Evolutionary conservation across 2,113 vertebrate genomes (phyloP).

Genomic region (Archocentrus centrarchus): DNA sequence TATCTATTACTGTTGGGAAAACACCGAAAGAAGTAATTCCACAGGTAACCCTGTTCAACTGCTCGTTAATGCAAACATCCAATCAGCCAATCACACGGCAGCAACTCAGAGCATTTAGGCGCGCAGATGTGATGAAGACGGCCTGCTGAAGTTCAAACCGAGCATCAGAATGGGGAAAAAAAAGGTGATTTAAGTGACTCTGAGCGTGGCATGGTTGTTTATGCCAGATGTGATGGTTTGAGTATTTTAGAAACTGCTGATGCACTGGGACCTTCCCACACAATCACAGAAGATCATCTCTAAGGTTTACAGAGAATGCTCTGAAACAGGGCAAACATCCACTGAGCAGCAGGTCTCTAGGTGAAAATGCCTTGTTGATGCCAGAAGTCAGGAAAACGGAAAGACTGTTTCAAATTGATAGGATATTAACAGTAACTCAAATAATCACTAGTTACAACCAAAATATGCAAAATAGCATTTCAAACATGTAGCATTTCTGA

Average conservation of each 20-base stretch:
- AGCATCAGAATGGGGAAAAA: fast-evolving
- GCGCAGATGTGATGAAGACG: background rate
- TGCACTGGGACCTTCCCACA: background rate
- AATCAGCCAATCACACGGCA: background rate
- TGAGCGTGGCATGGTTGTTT: background rate
- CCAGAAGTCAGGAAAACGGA: background rate
- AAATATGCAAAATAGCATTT: too few species aligned
- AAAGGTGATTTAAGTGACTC: background rate
- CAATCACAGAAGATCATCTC: background rate
- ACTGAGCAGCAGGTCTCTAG: background rate
- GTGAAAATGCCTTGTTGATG: background rate
- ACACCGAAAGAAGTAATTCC: background rate
- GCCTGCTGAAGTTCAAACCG: background rate
- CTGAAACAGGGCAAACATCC: background rate
- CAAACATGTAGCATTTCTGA: too few species aligned
- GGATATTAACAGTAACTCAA: background rate
- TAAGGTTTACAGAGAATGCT: background rate
- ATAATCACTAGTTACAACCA: too few species aligned
- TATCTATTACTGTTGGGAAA: background rate
- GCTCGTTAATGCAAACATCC: background rate
- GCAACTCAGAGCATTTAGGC: background rate
- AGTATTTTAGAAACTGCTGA: background rate
- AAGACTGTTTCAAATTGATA: background rate
- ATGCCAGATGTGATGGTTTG: background rate
- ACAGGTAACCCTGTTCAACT: background rate